Conservation (phyloP, 2,888 invertebrate genomes). For the Phengaris alcon region DNA sequence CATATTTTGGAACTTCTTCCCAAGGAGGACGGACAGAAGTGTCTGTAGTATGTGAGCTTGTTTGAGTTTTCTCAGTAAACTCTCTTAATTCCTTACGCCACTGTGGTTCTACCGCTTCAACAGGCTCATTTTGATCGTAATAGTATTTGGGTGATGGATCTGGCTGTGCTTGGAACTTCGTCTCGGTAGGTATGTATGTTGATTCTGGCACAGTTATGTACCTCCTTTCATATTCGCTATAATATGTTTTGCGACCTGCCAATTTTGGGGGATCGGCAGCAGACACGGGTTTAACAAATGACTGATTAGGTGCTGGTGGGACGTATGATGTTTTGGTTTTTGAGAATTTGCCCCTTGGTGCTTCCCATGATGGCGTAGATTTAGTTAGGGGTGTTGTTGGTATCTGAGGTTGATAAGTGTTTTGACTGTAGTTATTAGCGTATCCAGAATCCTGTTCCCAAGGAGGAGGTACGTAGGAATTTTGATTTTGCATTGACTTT, state of each 20-base stretch:
- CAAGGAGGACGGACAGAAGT: slow-evolving; percentile 64
- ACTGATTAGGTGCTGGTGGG: slow-evolving; percentile 73
- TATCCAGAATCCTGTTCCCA: slow-evolving; percentile 71
- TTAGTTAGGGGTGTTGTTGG: slow-evolving; percentile 46
- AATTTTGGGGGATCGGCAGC: slow-evolving; percentile 52
- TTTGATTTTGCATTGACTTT: slow-evolving; percentile 57
- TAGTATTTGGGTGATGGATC: slow-evolving; percentile 71
- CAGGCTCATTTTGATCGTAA: slow-evolving; percentile 67
- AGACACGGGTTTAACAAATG: slow-evolving; percentile 62
- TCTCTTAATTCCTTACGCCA: slow-evolving; percentile 75
- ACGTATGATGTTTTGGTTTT: slow-evolving; percentile 67
- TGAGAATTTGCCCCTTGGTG: slow-evolving; percentile 53
- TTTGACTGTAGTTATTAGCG: slow-evolving; percentile 53
- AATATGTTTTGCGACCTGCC: slow-evolving; percentile 71
- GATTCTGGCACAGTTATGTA: slow-evolving; percentile 72
- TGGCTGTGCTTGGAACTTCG: slow-evolving; percentile 66
- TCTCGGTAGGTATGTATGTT: slow-evolving; percentile 66
- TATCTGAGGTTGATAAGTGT: slow-evolving; percentile 57
- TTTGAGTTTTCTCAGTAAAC: slow-evolving; percentile 68
- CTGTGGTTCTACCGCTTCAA: slow-evolving; percentile 63
- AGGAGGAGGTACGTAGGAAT: slow-evolving; percentile 71
- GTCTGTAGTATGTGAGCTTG: slow-evolving; percentile 53
- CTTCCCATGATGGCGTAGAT: slow-evolving; percentile 54
- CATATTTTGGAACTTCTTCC: slow-evolving; percentile 62
- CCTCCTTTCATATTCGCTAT: slow-evolving; percentile 73